phyloP scores from a whole-genome alignment of 2,888 invertebrate species.

The Notodromas monacha region DNA sequence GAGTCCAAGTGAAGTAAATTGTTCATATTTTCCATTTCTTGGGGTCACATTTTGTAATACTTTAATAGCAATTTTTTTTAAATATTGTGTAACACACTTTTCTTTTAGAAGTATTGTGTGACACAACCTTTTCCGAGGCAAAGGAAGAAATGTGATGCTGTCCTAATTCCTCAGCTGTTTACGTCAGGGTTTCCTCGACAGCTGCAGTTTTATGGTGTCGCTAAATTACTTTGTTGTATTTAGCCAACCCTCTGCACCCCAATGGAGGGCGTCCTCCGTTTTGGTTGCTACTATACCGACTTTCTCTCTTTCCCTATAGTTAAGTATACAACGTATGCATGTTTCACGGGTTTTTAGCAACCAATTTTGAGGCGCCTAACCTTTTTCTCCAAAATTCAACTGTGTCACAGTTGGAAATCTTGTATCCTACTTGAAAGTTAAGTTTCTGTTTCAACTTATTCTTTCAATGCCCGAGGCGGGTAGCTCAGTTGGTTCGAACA shows the following conservation, averaged over 20 bases:
- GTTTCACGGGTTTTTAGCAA: conserved; percentile 4
- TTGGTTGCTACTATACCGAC: conserved; percentile 4
- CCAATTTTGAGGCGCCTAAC: conserved; percentile 4
- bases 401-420: conserved; percentile 4
- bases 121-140: conserved; percentile 4
- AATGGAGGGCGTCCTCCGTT: conserved; percentile 4
- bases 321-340: conserved; percentile 4
- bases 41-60: conserved; percentile 4
- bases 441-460: conserved; percentile 4
- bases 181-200: conserved; percentile 4
- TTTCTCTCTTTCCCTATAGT: conserved; percentile 4
- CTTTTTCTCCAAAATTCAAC: conserved; percentile 4
- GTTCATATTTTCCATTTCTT: conserved; percentile 4
- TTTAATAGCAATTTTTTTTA: conserved; percentile 4
- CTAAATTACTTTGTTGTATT: conserved; percentile 4
- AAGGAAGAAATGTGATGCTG: conserved; percentile 4
- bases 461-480: conserved; percentile 4
- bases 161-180: conserved; percentile 4
- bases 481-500: conserved; percentile 4
- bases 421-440: conserved; percentile 2
- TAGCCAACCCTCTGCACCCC: conserved; percentile 4
- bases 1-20: conserved; percentile 4
- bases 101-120: conserved; percentile 4
- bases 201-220: conserved; percentile 4
- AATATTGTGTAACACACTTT: conserved; percentile 4